Conservation (phyloP, 2,797 vertebrate species). For the Sebastes steindachneri region DNA sequence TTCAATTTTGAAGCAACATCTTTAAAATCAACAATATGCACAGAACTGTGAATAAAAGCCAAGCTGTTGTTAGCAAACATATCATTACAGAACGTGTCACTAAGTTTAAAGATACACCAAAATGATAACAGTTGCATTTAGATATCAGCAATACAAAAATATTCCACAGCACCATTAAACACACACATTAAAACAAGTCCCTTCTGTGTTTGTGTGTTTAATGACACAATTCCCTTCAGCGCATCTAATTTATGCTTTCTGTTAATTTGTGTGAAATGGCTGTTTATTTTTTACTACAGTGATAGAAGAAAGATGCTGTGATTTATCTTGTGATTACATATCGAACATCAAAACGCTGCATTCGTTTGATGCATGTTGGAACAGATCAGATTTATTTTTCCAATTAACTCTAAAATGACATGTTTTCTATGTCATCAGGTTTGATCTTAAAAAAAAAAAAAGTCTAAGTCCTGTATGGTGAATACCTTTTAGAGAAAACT, state of each 20-base stretch:
- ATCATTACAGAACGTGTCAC: not conserved
- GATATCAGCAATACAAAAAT: conserved; percentile 3
- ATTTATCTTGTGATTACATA: not conserved
- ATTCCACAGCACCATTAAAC: not conserved
- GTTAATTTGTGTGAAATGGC: not conserved
- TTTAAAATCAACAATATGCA: not conserved
- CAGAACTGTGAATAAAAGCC: not conserved
- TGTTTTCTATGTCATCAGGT: not conserved
- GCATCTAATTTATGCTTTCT: not conserved
- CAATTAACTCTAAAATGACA: not conserved
- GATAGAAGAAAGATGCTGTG: not conserved
- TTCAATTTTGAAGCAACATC: not conserved
- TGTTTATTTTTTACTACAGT: not conserved
- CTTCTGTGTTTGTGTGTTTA: not conserved
- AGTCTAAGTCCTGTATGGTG: not conserved
- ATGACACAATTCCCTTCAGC: not conserved
- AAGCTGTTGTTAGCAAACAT: not conserved
- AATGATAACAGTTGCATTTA: not conserved
- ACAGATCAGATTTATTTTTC: not conserved
- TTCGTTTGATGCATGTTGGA: not conserved
- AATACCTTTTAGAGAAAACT: not conserved
- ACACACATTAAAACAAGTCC: not conserved
- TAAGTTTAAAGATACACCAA: not conserved
- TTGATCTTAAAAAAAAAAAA: not conserved
- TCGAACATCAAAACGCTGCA: not conserved